These are phyloP conservation scores for Ptiloglossa arizonensis DNA, from an alignment of 1,140 invertebrate genomes.

Conservation along the genomic window DNA sequence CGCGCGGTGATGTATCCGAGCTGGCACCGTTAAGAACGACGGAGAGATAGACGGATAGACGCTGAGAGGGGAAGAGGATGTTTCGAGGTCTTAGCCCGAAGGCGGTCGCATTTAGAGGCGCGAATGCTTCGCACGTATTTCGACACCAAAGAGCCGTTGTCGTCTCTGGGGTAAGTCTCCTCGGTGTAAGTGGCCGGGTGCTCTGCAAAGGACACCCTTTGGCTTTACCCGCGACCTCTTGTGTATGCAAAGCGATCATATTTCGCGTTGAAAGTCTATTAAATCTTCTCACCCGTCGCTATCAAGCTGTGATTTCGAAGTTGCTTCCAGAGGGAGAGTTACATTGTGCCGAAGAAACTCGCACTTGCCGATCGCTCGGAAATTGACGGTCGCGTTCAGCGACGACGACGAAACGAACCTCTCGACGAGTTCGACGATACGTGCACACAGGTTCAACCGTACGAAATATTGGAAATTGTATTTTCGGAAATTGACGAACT, in stretches of 20 bases:
- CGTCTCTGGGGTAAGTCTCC: conserved; percentile 33
- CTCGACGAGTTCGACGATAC: no score
- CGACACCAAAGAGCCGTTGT: conserved; percentile 44
- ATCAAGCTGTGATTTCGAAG: background rate
- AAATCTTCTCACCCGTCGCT: conserved; percentile 13
- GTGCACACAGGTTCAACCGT: no score
- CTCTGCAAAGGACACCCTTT: conserved; percentile 22
- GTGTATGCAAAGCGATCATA: conserved; percentile 35
- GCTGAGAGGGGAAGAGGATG: background rate
- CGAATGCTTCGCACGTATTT: conserved; percentile 45
- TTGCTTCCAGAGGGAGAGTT: background rate
- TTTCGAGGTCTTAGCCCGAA: conserved; percentile 17
- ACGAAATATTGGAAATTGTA: no score
- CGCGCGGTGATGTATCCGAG: background rate
- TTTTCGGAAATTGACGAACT: no score
- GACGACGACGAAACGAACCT: no score
- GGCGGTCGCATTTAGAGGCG: conserved; percentile 37
- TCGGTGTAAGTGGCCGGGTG: conserved; percentile 25
- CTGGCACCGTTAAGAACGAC: no score
- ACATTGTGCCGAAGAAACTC: background rate
- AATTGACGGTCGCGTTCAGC: no score
- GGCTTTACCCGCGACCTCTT: background rate
- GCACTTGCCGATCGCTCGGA: no score
- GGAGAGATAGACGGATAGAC: no score
- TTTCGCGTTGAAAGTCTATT: conserved; percentile 43